Evolutionary conservation across 2,797 vertebrate species (phyloP).

Genomic region (Dicrostonyx torquatus): DNA sequence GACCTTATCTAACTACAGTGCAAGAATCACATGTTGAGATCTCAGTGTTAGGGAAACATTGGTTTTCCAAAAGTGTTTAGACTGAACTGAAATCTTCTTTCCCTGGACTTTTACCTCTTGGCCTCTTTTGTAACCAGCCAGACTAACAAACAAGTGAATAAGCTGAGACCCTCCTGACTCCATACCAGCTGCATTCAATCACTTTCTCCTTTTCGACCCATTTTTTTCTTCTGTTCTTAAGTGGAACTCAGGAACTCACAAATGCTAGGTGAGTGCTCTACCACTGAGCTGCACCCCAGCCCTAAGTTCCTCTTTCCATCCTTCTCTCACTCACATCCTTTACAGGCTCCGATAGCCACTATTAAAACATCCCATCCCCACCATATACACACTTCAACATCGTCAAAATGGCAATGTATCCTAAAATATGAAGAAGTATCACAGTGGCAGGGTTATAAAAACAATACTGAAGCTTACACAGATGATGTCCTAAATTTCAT

Average conservation of each 20-base stretch:
- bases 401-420: conserved; percentile 10
- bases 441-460: conserved; percentile 33
- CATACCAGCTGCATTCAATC: neutral
- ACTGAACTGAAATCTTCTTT: conserved; percentile 34
- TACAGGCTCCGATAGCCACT: neutral
- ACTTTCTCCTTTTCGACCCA: neutral
- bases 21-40: conserved; percentile 30
- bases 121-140: neutral
- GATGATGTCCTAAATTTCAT: conserved; percentile 36
- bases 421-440: neutral
- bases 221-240: neutral
- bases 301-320: neutral
- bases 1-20: neutral
- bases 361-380: neutral
- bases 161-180: neutral
- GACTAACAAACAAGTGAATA: conserved; percentile 10
- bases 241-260: neutral
- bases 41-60: neutral
- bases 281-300: neutral
- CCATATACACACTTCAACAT: neutral
- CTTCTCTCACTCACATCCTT: neutral
- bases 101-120: neutral
- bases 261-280: neutral
- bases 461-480: neutral
- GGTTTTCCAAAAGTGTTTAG: conserved; percentile 40